phyloP scores from a whole-genome alignment of 2,797 vertebrate species.

The Falco concolor region DNA sequence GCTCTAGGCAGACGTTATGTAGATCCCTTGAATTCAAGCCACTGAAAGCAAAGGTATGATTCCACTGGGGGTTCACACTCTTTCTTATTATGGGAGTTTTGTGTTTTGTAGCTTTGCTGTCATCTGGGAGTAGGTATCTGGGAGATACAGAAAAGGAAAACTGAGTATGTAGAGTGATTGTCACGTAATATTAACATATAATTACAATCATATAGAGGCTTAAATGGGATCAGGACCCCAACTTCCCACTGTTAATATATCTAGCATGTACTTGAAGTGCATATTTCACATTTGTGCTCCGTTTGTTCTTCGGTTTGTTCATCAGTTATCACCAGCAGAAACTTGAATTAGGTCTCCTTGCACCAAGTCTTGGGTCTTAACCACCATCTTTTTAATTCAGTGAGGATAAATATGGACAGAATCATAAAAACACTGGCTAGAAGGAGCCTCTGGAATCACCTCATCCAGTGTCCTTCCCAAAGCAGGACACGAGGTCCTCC shows the following conservation, averaged over 20 bases:
- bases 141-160: not conserved
- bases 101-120: constrained; percentile 94
- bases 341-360: not conserved
- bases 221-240: not conserved
- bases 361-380: not conserved
- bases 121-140: constrained; percentile 94
- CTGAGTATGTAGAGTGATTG: not conserved
- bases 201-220: not conserved
- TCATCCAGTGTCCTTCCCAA: not conserved
- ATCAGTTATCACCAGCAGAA: not conserved
- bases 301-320: not conserved
- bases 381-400: not conserved
- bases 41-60: constrained; percentile 91
- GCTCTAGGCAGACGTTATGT: constrained; percentile 88
- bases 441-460: not conserved
- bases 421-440: not conserved
- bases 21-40: constrained; percentile 87
- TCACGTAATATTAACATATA: not conserved
- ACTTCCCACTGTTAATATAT: not conserved
- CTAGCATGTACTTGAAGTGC: not conserved
- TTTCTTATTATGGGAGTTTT: constrained; percentile 90
- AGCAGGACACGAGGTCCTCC: not conserved
- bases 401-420: not conserved
- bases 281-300: not conserved
- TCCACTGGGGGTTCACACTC: constrained; percentile 93